phyloP scores from a whole-genome alignment of 1,140 invertebrate species.

The Megalopta genalis region DNA sequence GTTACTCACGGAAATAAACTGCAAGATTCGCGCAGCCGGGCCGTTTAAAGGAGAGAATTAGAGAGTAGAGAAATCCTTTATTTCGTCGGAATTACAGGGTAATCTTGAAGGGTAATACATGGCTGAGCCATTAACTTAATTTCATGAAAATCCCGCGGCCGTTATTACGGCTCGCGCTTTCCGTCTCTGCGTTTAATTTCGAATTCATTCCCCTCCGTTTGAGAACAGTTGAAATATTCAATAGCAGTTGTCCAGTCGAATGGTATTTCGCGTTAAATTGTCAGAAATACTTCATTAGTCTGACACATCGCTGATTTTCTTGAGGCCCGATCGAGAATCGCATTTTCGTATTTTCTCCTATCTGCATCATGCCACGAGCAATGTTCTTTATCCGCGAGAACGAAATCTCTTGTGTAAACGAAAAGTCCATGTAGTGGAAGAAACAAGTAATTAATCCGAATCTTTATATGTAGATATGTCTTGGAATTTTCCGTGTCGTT shows the following conservation, averaged over 20 bases:
- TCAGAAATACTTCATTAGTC: background rate
- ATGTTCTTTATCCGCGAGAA: constrained; percentile 1
- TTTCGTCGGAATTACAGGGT: background rate
- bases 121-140: background rate
- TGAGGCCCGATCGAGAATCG: background rate
- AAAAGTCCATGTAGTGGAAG: background rate
- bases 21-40: background rate
- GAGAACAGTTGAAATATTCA: background rate
- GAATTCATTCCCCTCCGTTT: background rate
- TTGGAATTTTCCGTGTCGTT: no score
- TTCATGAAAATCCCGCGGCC: background rate
- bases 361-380: background rate
- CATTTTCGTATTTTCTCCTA: background rate
- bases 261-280: background rate
- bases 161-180: background rate
- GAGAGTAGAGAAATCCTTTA: constrained; percentile 6
- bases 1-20: background rate
- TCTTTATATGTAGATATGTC: no score
- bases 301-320: background rate
- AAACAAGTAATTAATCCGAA: no score
- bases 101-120: constrained; percentile 4
- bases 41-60: background rate
- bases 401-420: background rate
- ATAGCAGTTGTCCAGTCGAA: background rate
- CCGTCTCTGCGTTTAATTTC: background rate